Conservation (phyloP, 2,797 vertebrate species). For the Manis pentadactyla region DNA sequence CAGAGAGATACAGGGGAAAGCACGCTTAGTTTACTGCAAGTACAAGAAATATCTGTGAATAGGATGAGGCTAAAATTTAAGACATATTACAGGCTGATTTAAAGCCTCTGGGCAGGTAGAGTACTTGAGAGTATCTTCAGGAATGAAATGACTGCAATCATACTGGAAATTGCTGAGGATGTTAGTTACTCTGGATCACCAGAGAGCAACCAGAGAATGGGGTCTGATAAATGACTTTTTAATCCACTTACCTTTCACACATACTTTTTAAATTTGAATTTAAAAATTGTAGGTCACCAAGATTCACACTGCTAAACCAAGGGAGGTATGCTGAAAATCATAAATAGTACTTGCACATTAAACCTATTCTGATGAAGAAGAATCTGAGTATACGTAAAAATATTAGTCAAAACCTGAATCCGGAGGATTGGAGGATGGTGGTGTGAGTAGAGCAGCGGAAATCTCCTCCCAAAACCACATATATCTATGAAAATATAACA, state of each 20-base stretch:
- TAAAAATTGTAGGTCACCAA: background rate
- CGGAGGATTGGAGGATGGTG: too few relatives aligned
- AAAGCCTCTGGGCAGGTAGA: background rate
- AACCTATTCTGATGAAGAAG: background rate
- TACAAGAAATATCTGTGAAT: conserved; percentile 10
- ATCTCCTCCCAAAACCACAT: too few relatives aligned
- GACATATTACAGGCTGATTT: background rate
- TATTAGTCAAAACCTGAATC: background rate
- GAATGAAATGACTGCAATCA: background rate
- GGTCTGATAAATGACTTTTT: background rate
- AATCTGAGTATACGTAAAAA: background rate
- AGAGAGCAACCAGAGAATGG: background rate
- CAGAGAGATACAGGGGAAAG: background rate
- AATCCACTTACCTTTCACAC: background rate
- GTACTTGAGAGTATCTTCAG: background rate
- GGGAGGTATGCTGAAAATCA: background rate
- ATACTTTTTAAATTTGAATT: conserved; percentile 10
- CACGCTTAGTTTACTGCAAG: background rate
- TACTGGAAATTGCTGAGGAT: background rate
- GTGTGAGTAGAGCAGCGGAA: too few relatives aligned
- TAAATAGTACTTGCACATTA: background rate
- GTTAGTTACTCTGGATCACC: background rate
- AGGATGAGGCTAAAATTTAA: background rate
- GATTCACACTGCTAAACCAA: background rate
- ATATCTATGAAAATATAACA: too few relatives aligned